Evolutionary conservation across 2,888 invertebrate species (phyloP), one percentile per base, ranked within the genome.

Genomic region (Gasteruption jaculator): DNA sequence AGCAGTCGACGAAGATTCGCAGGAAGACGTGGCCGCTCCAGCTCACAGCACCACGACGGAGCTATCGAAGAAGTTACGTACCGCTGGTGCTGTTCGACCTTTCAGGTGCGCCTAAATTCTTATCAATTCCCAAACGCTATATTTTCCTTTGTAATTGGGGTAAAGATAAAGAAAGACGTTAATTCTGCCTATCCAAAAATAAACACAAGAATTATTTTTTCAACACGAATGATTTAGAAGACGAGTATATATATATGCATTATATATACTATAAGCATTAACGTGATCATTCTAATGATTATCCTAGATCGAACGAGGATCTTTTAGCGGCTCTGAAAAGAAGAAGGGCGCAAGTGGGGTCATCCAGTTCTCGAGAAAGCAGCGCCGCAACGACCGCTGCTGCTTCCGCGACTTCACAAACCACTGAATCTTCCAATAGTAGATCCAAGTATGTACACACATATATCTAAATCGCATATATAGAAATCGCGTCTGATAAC

Each of bases 291-390:
- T n/a, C n/a, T n/a, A n/a, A n/a, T n/a, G n/a, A n/a, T n/a, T n/a
- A n/a, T n/a, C n/a, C n/a, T n/a, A 68, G 86, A 57, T 86, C 86
- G 60, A 86, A 87, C 69, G 82, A 85, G 43, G 86, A 86, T 57
- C 76, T 87, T 19, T 71, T 87, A 31, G 85, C 81, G 39, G 79
- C 84, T 0, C 72, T 87, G 43, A 86, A 86, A 68, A 80, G 82
- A 57, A 77, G 85, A 58, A 76, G 86, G 55, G 83, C 82, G 46
- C 83, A 84, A 63, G 83, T 76, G 12, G 80, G 80, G 50, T 78
- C 76, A 65, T 77, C 80, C 78, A 73, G 47, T 20, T 26, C 57
- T n/a, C 49, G 52, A 15, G 63, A 63, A 12, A 21, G 57, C 4
- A 21, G 57, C 4, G 29, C 58, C 5, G 48, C 54, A 8, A 49